A percentile compares a stretch with the other conserved stretches of the same genome.
phyloP scores from a whole-genome alignment of 2,888 invertebrate species.

The Tiliacea aurago region DNA sequence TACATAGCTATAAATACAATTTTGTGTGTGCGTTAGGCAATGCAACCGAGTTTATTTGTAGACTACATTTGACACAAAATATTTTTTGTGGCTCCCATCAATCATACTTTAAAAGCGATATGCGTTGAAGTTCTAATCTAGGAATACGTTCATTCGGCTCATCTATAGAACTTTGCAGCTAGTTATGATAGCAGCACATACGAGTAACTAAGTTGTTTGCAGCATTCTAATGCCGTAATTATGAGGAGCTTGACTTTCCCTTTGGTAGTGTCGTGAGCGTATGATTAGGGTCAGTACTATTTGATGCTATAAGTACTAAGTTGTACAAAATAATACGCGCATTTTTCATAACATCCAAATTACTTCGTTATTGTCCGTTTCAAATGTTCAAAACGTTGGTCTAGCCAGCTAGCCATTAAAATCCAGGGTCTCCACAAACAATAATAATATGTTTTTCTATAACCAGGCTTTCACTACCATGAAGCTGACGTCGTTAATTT shows the following conservation, averaged over 20 bases:
- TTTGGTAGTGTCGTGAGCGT: slow-evolving; percentile 24
- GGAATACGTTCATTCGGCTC: background rate
- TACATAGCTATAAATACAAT: slow-evolving; percentile 43
- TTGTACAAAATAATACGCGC: background rate
- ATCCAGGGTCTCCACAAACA: slow-evolving; percentile 2
- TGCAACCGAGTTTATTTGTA: slow-evolving; percentile 22
- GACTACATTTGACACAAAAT: slow-evolving; percentile 12
- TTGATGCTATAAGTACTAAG: background rate
- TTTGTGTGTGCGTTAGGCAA: slow-evolving; percentile 35
- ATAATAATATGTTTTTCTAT: slow-evolving; percentile 9
- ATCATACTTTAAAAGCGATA: background rate
- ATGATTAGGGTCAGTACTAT: slow-evolving; percentile 5
- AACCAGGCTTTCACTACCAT: slow-evolving; percentile 3
- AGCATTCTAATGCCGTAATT: slow-evolving; percentile 41
- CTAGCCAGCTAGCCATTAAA: background rate
- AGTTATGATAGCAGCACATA: slow-evolving; percentile 16
- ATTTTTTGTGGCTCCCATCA: background rate
- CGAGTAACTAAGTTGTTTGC: slow-evolving; percentile 6
- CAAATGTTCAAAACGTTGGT: background rate
- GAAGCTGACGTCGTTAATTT: slow-evolving; percentile 24
- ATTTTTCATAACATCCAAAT: background rate
- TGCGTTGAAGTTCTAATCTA: slow-evolving; percentile 5
- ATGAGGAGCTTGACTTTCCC: slow-evolving; percentile 44
- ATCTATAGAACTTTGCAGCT: slow-evolving; percentile 12
- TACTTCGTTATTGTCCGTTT: background rate